Percentiles rank a stretch among this genome's conserved stretches.
Evolutionary conservation across 2,888 invertebrate genomes (phyloP).

Genomic region (Chelonus formosanus): DNA sequence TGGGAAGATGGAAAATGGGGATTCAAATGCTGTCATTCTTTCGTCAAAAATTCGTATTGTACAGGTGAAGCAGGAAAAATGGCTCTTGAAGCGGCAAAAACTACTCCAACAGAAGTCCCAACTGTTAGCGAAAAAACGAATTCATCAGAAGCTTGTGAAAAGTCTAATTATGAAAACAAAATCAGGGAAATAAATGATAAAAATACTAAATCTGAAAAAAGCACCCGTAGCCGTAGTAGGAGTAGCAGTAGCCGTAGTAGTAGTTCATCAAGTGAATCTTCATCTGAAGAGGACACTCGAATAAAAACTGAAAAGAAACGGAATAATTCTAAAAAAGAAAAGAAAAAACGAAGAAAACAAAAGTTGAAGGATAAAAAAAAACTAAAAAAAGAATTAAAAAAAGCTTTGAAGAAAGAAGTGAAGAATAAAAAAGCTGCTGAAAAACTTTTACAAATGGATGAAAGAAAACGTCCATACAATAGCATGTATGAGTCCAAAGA

Average conservation of each 20-base stretch:
- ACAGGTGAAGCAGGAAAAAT: constrained; percentile 77
- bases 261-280: constrained; percentile 51
- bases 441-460: constrained; percentile 77
- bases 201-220: constrained; percentile 33
- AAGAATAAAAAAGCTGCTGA: constrained; percentile 71
- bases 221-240: neutral
- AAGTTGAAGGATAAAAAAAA: constrained; percentile 58
- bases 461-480: constrained; percentile 92
- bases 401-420: constrained; percentile 75
- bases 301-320: constrained; percentile 62
- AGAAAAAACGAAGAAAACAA: constrained; percentile 64
- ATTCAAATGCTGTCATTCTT: constrained; percentile 93
- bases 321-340: constrained; percentile 67
- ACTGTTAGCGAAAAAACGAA: constrained; percentile 22
- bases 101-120: constrained; percentile 10
- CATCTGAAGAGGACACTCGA: constrained; percentile 67
- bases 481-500: constrained; percentile 85
- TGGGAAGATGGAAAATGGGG: constrained; percentile 97
- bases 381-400: constrained; percentile 65
- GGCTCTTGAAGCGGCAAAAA: constrained; percentile 42
- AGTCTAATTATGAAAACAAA: constrained; percentile 38
- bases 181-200: constrained; percentile 43
- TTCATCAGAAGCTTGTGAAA: constrained; percentile 48
- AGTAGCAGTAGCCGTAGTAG: constrained; percentile 35
- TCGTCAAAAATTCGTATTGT: constrained; percentile 89